Evolutionary conservation across 2,888 invertebrate genomes (phyloP).

Genomic region (Diadegma fenestrale): DNA sequence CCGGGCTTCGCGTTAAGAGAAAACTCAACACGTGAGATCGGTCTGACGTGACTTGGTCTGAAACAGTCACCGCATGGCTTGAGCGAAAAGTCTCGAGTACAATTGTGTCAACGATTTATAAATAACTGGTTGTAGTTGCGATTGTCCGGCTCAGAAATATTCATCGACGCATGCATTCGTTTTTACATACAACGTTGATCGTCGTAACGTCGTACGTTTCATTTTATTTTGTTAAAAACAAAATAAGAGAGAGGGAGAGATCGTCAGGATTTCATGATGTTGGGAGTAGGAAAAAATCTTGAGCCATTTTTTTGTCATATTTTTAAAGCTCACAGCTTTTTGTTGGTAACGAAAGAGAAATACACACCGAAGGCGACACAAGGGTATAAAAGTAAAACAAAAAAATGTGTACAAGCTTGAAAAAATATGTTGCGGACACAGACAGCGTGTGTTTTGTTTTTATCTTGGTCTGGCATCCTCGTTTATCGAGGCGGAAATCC

Average conservation of each 20-base stretch:
- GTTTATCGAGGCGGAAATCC: slow-evolving; percentile 75
- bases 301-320: slow-evolving; percentile 4
- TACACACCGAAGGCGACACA: neutral
- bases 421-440: slow-evolving; percentile 54
- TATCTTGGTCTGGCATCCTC: slow-evolving; percentile 74
- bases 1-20: too few relatives aligned
- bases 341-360: slow-evolving; percentile 12
- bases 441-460: slow-evolving; percentile 26
- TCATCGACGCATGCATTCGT: too few relatives aligned
- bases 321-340: slow-evolving; percentile 30
- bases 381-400: slow-evolving; percentile 19
- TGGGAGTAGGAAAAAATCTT: neutral
- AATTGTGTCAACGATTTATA: too few relatives aligned
- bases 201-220: slow-evolving; percentile 6
- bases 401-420: neutral
- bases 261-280: slow-evolving; percentile 18
- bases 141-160: too few relatives aligned
- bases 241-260: slow-evolving; percentile 37
- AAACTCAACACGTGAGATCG: too few relatives aligned
- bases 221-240: slow-evolving; percentile 14
- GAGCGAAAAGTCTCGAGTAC: too few relatives aligned
- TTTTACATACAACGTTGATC: slow-evolving; percentile 7
- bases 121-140: too few relatives aligned
- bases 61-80: too few relatives aligned
- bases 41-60: too few relatives aligned